These are phyloP conservation scores for Sterrhoptilus dennistouni DNA, from an alignment of 2,113 vertebrate species.

Conservation along the genomic window DNA sequence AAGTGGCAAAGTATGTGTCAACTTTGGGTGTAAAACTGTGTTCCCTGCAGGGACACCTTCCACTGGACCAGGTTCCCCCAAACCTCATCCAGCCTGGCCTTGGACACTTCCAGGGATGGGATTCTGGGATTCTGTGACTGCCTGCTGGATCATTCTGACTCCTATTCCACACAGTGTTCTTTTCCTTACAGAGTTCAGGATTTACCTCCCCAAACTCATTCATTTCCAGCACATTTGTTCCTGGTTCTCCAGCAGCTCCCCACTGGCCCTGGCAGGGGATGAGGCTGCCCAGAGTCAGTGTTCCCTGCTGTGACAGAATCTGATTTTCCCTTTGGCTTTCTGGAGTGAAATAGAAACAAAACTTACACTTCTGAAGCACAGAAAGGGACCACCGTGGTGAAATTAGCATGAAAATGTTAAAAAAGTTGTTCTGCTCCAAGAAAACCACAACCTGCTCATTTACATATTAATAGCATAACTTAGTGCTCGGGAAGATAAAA, in stretches of 20 bases:
- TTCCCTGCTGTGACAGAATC: too few relatives aligned
- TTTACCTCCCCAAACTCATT: background rate
- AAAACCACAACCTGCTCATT: background rate
- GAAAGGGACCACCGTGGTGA: too few relatives aligned
- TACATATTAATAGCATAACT: conserved; percentile 29
- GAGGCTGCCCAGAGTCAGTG: too few relatives aligned
- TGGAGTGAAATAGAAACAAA: too few relatives aligned
- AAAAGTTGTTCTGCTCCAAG: too few relatives aligned
- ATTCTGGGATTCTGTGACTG: background rate
- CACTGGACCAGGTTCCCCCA: background rate
- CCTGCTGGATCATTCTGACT: background rate
- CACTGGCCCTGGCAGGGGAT: background rate
- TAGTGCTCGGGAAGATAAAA: background rate
- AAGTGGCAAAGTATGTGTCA: background rate
- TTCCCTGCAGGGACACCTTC: background rate
- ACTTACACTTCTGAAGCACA: too few relatives aligned
- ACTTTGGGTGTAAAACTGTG: background rate
- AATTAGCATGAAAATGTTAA: too few relatives aligned
- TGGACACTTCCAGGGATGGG: too few relatives aligned
- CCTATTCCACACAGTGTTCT: background rate
- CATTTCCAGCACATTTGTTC: background rate
- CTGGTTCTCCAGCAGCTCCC: background rate
- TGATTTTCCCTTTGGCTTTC: too few relatives aligned
- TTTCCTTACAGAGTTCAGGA: background rate
- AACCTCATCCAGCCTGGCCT: too few relatives aligned